A percentile compares a stretch with the other conserved stretches of the same genome.
Conservation (phyloP, 2,797 vertebrate species). For the Ceryle rudis region DNA sequence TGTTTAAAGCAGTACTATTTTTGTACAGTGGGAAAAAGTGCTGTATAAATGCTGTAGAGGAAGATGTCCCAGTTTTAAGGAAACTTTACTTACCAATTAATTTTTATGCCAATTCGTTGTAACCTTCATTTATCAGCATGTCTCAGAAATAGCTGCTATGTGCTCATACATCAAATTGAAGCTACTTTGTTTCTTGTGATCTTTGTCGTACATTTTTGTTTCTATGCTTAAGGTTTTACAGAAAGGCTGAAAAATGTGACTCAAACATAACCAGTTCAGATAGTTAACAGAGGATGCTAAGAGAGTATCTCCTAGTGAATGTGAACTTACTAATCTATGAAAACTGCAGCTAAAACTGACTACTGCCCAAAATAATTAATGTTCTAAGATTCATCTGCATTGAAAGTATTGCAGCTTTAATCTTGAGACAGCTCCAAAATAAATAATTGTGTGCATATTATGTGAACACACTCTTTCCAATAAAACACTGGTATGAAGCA, state of each 20-base stretch:
- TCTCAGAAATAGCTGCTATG: neutral
- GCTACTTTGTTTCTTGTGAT: neutral
- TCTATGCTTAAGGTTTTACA: neutral
- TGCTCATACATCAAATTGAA: neutral
- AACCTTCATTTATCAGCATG: neutral
- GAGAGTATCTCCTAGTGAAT: neutral
- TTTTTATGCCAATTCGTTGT: neutral
- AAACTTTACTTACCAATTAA: neutral
- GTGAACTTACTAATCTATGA: neutral
- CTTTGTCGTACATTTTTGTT: neutral
- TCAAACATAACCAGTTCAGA: neutral
- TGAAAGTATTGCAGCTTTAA: neutral
- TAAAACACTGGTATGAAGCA: neutral
- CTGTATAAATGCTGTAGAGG: neutral
- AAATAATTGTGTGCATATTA: neutral
- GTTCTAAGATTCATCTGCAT: neutral
- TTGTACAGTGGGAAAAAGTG: neutral
- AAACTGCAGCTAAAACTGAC: neutral
- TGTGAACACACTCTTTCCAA: neutral
- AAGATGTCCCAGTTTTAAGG: neutral
- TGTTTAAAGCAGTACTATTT: neutral
- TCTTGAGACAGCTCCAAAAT: neutral
- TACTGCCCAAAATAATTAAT: neutral
- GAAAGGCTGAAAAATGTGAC: neutral
- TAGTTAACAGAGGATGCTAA: neutral